Conservation (phyloP, 2,113 vertebrate genomes). For the Embiotoca jacksoni region DNA sequence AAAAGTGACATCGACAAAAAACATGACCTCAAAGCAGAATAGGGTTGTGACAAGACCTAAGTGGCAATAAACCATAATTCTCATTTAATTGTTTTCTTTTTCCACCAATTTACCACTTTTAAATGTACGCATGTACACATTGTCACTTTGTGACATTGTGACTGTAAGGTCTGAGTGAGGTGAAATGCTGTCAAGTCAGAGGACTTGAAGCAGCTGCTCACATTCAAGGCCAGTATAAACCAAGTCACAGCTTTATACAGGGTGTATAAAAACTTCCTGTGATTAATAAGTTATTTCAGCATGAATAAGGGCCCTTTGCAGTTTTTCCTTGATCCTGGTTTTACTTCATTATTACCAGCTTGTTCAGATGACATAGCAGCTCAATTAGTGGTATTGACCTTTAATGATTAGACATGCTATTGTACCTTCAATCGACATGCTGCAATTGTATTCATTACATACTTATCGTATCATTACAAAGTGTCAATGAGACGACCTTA, state of each 20-base stretch:
- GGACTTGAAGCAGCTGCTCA: too few relatives aligned
- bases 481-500: conserved; percentile 2
- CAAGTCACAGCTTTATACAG: not conserved
- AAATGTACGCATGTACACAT: too few relatives aligned
- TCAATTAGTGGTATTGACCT: not conserved
- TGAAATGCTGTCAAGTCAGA: too few relatives aligned
- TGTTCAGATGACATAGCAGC: not conserved
- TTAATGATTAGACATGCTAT: conserved; percentile 11
- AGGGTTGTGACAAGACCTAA: too few relatives aligned
- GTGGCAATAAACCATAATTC: too few relatives aligned
- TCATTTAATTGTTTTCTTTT: too few relatives aligned
- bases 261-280: not conserved
- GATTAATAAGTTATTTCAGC: not conserved
- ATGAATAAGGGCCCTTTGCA: not conserved
- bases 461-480: conserved; percentile 17
- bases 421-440: not conserved
- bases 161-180: too few relatives aligned
- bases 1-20: too few relatives aligned
- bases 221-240: not conserved
- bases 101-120: too few relatives aligned
- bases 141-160: too few relatives aligned
- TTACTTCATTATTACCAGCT: not conserved
- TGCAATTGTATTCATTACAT: not conserved
- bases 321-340: conserved; percentile 3
- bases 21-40: too few relatives aligned